Evolutionary conservation across 1,140 invertebrate genomes (phyloP).

Genomic region (Drosophila sproati): DNA sequence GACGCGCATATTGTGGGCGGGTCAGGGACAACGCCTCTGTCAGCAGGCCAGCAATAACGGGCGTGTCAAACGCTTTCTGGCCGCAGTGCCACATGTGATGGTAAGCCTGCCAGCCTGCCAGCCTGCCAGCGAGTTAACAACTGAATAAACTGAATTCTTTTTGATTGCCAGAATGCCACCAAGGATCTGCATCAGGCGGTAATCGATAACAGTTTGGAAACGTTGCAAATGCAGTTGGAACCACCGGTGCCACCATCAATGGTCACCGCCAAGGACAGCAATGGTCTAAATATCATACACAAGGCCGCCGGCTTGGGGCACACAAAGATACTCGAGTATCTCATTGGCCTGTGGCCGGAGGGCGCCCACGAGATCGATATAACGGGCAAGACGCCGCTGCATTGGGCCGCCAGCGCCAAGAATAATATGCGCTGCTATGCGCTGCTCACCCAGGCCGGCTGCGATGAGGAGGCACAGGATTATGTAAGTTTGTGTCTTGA

Average conservation of each 20-base stretch:
- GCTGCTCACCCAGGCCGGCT: slow-evolving; percentile 90
- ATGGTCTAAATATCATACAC: slow-evolving; percentile 92
- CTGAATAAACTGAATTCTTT: background rate
- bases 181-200: slow-evolving; percentile 92
- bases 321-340: slow-evolving; percentile 89
- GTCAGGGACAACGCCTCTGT: slow-evolving; percentile 91
- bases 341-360: slow-evolving; percentile 89
- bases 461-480: slow-evolving; percentile 92
- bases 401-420: slow-evolving; percentile 93
- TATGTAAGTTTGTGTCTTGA: slow-evolving; percentile 87
- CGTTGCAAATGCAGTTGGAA: slow-evolving; percentile 87
- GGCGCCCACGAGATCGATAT: slow-evolving; percentile 89
- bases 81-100: slow-evolving; percentile 95
- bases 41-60: slow-evolving; percentile 93
- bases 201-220: slow-evolving; percentile 90
- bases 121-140: background rate
- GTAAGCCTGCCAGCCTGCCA: slow-evolving; percentile 84
- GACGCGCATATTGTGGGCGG: slow-evolving; percentile 94
- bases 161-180: slow-evolving; percentile 88
- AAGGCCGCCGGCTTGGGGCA: slow-evolving; percentile 93
- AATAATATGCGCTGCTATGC: slow-evolving; percentile 90
- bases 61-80: slow-evolving; percentile 91
- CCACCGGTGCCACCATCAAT: slow-evolving; percentile 90
- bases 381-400: slow-evolving; percentile 94
- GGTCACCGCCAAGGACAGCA: slow-evolving; percentile 91